Percentiles rank a stretch among this genome's conserved stretches.
These are phyloP conservation scores for Spisula subtruncata DNA, from an alignment of 2,888 invertebrate species.

Conservation along the genomic window DNA sequence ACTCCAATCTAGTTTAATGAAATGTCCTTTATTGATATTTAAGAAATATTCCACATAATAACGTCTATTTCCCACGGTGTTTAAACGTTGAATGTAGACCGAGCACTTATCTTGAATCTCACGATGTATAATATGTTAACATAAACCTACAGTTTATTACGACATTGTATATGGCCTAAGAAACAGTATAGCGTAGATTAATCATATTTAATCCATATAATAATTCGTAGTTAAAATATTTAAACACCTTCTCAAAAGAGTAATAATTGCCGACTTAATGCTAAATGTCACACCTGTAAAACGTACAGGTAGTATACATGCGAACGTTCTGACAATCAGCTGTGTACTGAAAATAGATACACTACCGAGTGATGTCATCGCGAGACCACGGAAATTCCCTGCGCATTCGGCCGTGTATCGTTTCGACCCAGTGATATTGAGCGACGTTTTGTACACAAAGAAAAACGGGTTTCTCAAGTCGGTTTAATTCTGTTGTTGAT, in stretches of 20 bases:
- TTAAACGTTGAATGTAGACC: conserved; percentile 15
- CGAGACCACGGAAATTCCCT: conserved; percentile 60
- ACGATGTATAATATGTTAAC: background rate
- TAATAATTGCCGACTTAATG: conserved; percentile 24
- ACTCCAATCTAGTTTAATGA: conserved; percentile 19
- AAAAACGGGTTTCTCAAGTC: conserved; percentile 18
- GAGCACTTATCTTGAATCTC: background rate
- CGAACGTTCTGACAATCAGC: conserved; percentile 56
- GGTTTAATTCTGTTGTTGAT: background rate
- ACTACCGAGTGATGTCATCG: conserved; percentile 59
- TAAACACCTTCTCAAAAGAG: conserved; percentile 43
- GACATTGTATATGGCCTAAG: background rate
- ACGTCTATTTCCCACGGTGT: conserved; percentile 50
- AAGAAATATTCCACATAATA: conserved; percentile 22
- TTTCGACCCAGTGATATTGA: conserved; percentile 40
- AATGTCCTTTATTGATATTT: background rate
- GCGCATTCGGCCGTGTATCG: conserved; percentile 51
- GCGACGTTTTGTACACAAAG: conserved; percentile 33
- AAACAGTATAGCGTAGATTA: background rate
- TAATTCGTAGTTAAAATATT: conserved; percentile 31
- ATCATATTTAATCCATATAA: conserved; percentile 34
- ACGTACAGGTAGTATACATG: conserved; percentile 45
- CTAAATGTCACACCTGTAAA: conserved; percentile 51
- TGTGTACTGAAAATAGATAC: conserved; percentile 61
- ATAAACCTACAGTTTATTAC: background rate